Base-by-base conservation (phyloP, 2,113 vertebrate species). In the Stegostoma tigrinum region DNA sequence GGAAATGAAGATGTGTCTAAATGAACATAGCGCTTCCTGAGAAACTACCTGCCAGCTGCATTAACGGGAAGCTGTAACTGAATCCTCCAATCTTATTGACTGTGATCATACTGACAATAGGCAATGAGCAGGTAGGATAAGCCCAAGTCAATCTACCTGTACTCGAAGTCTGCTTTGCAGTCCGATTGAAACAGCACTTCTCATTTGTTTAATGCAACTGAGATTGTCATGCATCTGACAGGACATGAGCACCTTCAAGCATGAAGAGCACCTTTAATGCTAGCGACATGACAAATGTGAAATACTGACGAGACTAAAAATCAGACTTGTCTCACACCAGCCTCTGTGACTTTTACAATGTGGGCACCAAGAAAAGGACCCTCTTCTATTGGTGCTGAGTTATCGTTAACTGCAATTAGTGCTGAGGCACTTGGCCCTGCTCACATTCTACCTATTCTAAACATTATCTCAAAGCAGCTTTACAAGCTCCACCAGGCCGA, bases 181-280 rank as follows among this genome's bases (percentile, higher is more conserved):
- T 1, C 5, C 42, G 80, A 83, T 83, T 14, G 38, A 83, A 83
- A 83, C 80, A 21, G 80, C 80, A 83, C 38, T 83, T 83, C 80
- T 83, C 80, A 83, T 83, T 83, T 83, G 80, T 83, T 83, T 83
- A 83, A 23, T 83, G 38, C n/a, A 45, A 83, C 80, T 42, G 80
- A 42, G 80, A 45, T 83, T 83, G 38, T 5, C 38, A 83, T 83
- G 80, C 42, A 42, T 83, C 38, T 83, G 80, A 83, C 80, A 83
- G n/a, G 19, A 45, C 42, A 45, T 42, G 80, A 83, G 42, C 42
- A 45, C 80, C 80, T 83, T 23, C 38, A 83, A 83, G 80, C 38
- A 83, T 83, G 38, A 83, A 5, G 80, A 42, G 80, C 21, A 21
- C 5, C 80, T 83, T 45, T 42, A 42, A 42, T 83, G 80, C 38